Base-by-base conservation (phyloP, 2,888 invertebrate genomes). In the Mesoligia furuncula region DNA sequence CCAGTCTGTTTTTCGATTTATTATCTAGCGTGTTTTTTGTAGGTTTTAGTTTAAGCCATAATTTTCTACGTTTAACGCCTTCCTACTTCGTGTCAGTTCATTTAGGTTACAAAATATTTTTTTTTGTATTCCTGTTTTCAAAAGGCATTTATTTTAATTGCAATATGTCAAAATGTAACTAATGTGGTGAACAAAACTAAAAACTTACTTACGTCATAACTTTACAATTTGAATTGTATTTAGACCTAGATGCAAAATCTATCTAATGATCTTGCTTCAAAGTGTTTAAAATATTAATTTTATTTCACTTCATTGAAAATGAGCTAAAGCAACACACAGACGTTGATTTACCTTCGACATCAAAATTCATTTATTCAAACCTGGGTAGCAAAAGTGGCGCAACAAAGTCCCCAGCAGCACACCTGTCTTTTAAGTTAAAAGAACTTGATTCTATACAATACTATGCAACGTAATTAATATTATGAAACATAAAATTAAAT, bases 1-100 rank as follows among this genome's bases (percentile, higher is more conserved):
- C 71, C 83, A 85, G 82, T 81, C 8, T 72, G 17, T 59, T 54
- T 59, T 48, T 62, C 42, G 5, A 27, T 64, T n/a, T 62, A 31
- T 57, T 20, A 39, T 59, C 0, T 42, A 42, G 2, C 8, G n/a
- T 42, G 0, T 45, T 57, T 36, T 65, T 24, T 13, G 15, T 54
- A 78, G 8, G n/a, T 64, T 42, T 45, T 64, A 39, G 7, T 80
- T 31, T 20, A 39, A 39, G 17, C 9, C 39, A 45, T 20, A 17
- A 8, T 42, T 24, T 36, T 64, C 4, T 27, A 36, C 2, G 15
- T 61, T 4, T 48, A 24, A 24, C 8, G 24, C 2, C n/a, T 73
- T 31, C 3, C 1, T n/a, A 2, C 2, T 54, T 36, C 15, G 27
- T 15, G 39, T 48, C 7, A 17, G 13, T 27, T 65, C 6, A 39